Evolutionary conservation across 2,113 vertebrate genomes (phyloP).

Genomic region (Myiagra hebetior): DNA sequence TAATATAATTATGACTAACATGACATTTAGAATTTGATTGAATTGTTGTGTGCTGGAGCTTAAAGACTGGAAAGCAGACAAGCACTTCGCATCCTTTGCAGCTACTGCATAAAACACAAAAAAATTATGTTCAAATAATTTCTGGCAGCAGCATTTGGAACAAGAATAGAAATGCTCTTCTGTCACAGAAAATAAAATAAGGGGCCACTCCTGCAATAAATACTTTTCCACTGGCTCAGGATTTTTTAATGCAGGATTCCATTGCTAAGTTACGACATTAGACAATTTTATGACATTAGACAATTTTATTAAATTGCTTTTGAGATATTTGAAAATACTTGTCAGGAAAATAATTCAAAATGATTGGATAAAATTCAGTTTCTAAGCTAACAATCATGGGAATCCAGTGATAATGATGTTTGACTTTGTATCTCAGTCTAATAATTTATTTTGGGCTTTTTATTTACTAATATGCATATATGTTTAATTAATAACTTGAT

Average conservation of each 20-base stretch:
- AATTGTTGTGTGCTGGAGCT: neutral
- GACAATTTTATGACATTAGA: neutral
- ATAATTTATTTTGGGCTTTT: neutral
- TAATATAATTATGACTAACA: slow-evolving; percentile 27
- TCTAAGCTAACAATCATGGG: neutral
- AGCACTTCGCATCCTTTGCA: neutral
- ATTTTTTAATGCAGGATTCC: neutral
- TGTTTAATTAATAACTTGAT: neutral
- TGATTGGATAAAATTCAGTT: neutral
- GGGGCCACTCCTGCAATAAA: neutral
- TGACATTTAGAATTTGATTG: slow-evolving; percentile 12
- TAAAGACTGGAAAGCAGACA: neutral
- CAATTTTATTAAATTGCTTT: neutral
- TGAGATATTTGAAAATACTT: neutral
- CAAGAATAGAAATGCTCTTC: neutral
- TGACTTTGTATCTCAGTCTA: neutral
- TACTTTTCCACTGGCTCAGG: neutral
- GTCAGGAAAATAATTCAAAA: neutral
- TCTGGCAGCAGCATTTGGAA: neutral
- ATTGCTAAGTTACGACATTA: neutral
- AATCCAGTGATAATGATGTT: neutral
- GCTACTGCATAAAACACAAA: neutral
- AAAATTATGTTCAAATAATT: neutral
- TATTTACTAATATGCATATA: neutral
- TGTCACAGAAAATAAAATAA: neutral